phyloP scores from a whole-genome alignment of 2,888 invertebrate species.

The Ornithoptera priamus region DNA sequence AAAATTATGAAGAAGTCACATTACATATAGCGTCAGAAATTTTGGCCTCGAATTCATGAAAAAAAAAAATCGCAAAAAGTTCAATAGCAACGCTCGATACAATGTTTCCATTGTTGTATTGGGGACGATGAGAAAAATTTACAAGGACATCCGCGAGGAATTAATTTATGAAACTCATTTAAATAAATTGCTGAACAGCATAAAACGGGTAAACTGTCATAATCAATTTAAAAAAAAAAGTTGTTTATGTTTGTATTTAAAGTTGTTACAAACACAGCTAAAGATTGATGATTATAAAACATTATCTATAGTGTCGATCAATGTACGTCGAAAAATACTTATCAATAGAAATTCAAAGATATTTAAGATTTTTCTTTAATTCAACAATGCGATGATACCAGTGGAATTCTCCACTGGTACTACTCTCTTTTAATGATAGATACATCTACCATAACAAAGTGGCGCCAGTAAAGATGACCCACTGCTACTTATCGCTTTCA shows the following conservation, averaged over 20 bases:
- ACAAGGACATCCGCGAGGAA: constrained; percentile 2
- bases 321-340: too few species aligned
- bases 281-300: not conserved
- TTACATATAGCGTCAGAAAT: not conserved
- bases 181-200: not conserved
- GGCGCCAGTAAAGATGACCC: too few species aligned
- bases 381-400: too few species aligned
- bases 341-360: too few species aligned
- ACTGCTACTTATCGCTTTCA: too few species aligned
- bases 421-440: too few species aligned
- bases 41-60: not conserved
- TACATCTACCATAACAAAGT: too few species aligned
- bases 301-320: too few species aligned
- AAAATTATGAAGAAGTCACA: constrained; percentile 8
- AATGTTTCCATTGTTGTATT: constrained; percentile 2
- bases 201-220: not conserved
- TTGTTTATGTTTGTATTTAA: not conserved
- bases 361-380: too few species aligned
- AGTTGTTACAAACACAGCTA: not conserved
- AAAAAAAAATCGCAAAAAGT: constrained; percentile 5
- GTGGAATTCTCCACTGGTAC: too few species aligned
- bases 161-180: constrained; percentile 1
- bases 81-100: not conserved
- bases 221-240: not conserved
- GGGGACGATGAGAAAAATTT: not conserved